phyloP scores from a whole-genome alignment of 2,113 vertebrate genomes.

The Callopanchax toddi region DNA sequence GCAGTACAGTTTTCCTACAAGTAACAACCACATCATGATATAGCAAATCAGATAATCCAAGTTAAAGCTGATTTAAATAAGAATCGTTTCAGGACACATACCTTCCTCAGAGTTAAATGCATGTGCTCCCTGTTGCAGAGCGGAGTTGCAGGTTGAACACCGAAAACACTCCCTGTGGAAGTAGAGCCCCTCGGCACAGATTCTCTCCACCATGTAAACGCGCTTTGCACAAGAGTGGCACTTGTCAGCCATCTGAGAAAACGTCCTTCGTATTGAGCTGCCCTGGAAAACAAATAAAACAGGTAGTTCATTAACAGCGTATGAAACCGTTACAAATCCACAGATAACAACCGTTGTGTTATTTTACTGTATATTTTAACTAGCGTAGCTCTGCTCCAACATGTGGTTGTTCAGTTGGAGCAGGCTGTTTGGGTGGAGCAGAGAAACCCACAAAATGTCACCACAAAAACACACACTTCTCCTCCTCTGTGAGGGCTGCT shows the following conservation, averaged over 20 bases:
- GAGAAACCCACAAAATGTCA: slow-evolving; percentile 55
- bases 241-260: slow-evolving; percentile 85
- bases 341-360: neutral
- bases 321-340: slow-evolving; percentile 1
- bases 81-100: slow-evolving; percentile 48
- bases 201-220: slow-evolving; percentile 92
- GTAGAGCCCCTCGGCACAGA: slow-evolving; percentile 92
- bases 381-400: slow-evolving; percentile 31
- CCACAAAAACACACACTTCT: slow-evolving; percentile 57
- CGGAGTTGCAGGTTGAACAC: slow-evolving; percentile 86
- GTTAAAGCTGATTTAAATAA: neutral
- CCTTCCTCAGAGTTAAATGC: slow-evolving; percentile 90
- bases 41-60: neutral
- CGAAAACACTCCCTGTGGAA: slow-evolving; percentile 97
- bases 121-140: slow-evolving; percentile 87
- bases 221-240: slow-evolving; percentile 91
- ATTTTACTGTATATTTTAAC: neutral
- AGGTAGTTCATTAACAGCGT: no score
- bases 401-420: slow-evolving; percentile 59
- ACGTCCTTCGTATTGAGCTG: slow-evolving; percentile 78
- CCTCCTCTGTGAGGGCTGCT: slow-evolving; percentile 28
- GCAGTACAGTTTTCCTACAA: slow-evolving; percentile 93
- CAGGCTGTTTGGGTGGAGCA: slow-evolving; percentile 54
- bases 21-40: neutral
- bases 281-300: slow-evolving; percentile 76